Evolutionary conservation across 2,113 vertebrate species (phyloP), one percentile per base, ranked within the genome.

Genomic region (Ceuthmochares aereus): DNA sequence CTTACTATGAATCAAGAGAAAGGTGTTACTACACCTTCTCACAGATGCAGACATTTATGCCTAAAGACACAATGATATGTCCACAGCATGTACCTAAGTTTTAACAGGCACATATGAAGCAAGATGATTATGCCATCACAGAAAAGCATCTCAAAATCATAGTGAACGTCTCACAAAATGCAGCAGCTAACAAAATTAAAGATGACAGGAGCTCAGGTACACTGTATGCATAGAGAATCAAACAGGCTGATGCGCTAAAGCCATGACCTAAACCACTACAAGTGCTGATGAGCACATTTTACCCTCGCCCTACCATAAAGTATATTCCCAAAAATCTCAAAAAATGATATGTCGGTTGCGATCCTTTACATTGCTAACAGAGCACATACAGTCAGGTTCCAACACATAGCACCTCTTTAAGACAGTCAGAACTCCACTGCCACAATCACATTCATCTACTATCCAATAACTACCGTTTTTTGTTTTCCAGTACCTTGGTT

Each of bases 361-460:
- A 26, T 32, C 59, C 56, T 75, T 54, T 14, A 54, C 8, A 26
- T 7, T 52, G 22, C 26, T 51, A 51, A 67, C 10, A 67, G 14
- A 1, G 11, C 14, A 36, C 11, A 18, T 18, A n/a, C 0, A 58
- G 15, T 11, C 8, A 15, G 19, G 6, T 51, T 67, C 4, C 63
- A 76, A 75, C 22, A n/a, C 0, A 7, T 9, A 81, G 40, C 7
- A 62, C 19, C 7, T 74, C 27, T 36, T 47, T 29, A 67, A n/a
- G 29, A 63, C 21, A 18, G 84, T 23, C 0, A 10, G 12, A 85
- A 76, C 30, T 69, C 36, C 17, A n/a, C 14, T 37, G 11, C 22
- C 13, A 3, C 0, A 0, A 45, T 30, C 52, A 51, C 18, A 47
- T 21, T 36, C 55, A 42, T 10, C 34, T 37, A 56, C 21, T 20